A percentile compares a stretch with the other conserved stretches of the same genome.
These are phyloP conservation scores for Penaeus japonicus DNA, from an alignment of 1,140 invertebrate species.

Conservation along the genomic window DNA sequence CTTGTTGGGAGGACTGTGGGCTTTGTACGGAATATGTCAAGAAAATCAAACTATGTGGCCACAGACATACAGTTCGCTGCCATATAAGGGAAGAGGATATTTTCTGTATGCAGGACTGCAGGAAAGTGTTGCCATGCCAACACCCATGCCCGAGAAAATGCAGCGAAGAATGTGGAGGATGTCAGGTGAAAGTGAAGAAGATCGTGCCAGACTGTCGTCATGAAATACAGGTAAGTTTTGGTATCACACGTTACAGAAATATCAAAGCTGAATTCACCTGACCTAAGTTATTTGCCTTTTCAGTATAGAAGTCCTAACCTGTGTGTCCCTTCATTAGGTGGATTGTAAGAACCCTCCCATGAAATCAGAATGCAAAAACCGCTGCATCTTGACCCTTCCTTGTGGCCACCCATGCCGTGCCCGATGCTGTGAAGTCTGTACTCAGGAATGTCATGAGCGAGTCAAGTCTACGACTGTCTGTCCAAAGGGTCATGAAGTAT, in stretches of 20 bases:
- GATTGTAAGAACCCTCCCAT: not conserved
- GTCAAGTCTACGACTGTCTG: not conserved
- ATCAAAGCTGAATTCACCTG: not conserved
- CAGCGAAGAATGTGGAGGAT: constrained; percentile 44
- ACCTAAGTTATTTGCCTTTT: no score
- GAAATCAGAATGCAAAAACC: not conserved
- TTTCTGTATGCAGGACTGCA: constrained; percentile 44
- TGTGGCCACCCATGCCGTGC: not conserved
- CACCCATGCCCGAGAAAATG: constrained; percentile 55
- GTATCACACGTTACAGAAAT: not conserved
- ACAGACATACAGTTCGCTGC: not conserved
- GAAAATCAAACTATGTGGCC: constrained; percentile 13
- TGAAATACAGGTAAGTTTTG: not conserved
- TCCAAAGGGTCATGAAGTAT: not conserved
- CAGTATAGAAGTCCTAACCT: not conserved
- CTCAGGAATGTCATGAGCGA: not conserved
- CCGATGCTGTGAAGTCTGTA: not conserved
- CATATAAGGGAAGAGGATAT: not conserved
- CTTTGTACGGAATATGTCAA: constrained; percentile 2
- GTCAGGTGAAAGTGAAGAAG: not conserved
- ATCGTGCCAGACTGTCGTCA: constrained; percentile 13
- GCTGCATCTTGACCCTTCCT: not conserved
- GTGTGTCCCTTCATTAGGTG: not conserved
- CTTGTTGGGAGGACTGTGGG: not conserved
- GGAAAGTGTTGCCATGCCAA: constrained; percentile 41